Conservation (phyloP, 2,888 invertebrate species). For the Machimus atricapillus region DNA sequence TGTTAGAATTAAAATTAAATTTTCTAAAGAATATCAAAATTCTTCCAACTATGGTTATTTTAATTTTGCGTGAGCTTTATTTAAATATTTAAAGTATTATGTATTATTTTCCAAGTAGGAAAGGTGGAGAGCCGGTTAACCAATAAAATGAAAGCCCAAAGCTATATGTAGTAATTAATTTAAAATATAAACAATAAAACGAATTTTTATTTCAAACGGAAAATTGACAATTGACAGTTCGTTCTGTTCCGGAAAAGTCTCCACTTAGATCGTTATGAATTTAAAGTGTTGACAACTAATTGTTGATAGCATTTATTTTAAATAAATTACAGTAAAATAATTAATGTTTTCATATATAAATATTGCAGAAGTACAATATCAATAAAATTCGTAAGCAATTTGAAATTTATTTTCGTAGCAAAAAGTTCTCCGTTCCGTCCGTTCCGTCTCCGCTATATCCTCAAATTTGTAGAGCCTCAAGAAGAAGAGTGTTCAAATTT, state of each 20-base stretch:
- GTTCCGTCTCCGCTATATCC: background rate
- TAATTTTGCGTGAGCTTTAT: no score
- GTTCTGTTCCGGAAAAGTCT: background rate
- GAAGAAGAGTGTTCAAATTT: conserved; percentile 42
- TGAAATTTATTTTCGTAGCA: background rate
- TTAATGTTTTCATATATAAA: background rate
- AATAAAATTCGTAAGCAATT: background rate
- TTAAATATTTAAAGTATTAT: no score
- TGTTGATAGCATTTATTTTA: background rate
- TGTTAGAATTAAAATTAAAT: no score
- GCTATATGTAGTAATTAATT: background rate
- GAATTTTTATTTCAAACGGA: background rate
- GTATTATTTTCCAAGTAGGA: no score
- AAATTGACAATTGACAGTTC: background rate
- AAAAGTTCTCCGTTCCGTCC: background rate
- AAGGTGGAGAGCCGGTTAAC: no score
- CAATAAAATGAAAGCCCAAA: no score
- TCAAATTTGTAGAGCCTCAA: background rate
- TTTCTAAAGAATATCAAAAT: no score
- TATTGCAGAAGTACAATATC: background rate
- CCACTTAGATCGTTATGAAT: background rate
- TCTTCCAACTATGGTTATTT: no score
- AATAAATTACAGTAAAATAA: background rate
- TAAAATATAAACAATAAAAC: background rate
- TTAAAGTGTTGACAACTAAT: background rate